Conservation (phyloP, 2,797 vertebrate genomes). For the Cyclopterus lumpus region DNA sequence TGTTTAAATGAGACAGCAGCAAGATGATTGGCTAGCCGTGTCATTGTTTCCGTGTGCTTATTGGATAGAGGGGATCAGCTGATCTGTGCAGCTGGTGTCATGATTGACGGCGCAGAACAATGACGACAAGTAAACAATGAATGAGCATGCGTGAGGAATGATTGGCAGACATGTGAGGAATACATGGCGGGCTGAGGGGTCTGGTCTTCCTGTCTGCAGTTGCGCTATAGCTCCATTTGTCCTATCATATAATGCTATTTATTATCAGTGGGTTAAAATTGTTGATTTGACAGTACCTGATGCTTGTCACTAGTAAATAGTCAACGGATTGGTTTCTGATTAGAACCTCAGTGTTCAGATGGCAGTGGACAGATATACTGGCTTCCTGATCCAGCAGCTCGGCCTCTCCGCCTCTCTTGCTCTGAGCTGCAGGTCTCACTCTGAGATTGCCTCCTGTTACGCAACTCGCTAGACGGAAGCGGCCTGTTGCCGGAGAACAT, state of each 20-base stretch:
- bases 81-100: too few relatives aligned
- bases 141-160: too few relatives aligned
- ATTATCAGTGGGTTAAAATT: constrained; percentile 2
- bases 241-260: constrained; percentile 25
- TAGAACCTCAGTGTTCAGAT: constrained; percentile 1
- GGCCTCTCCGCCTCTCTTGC: constrained; percentile 17
- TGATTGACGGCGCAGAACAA: too few relatives aligned
- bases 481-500: constrained; percentile 32
- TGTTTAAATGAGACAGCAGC: too few relatives aligned
- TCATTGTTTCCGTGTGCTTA: too few relatives aligned
- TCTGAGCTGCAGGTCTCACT: constrained; percentile 47
- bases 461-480: constrained; percentile 38
- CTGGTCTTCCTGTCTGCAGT: too few relatives aligned
- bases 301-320: neutral
- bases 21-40: too few relatives aligned
- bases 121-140: too few relatives aligned
- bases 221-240: too few relatives aligned
- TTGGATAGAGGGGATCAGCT: too few relatives aligned
- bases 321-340: neutral
- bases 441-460: constrained; percentile 49
- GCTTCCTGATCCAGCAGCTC: constrained; percentile 25
- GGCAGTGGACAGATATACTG: constrained; percentile 11
- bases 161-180: too few relatives aligned
- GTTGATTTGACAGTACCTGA: neutral
- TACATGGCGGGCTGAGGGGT: too few relatives aligned